phyloP scores from a whole-genome alignment of 2,888 invertebrate species.

The Rhagonycha fulva region DNA sequence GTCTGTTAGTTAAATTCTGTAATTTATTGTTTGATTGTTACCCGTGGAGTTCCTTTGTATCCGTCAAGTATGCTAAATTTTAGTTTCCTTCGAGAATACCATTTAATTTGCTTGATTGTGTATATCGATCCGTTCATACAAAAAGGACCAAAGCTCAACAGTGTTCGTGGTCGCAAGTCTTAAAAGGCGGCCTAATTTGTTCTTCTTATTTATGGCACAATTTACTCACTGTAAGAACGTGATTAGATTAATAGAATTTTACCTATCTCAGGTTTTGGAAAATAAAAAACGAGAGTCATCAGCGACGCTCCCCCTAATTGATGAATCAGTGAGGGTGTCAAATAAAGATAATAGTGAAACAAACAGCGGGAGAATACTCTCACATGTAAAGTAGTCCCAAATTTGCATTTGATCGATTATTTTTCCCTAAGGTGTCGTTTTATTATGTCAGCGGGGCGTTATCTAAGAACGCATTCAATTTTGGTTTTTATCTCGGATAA shows the following conservation, averaged over 20 bases:
- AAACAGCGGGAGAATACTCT: not conserved
- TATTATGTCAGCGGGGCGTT: not conserved
- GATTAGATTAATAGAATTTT: not conserved
- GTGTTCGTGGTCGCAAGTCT: not conserved
- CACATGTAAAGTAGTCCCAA: not conserved
- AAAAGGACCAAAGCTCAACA: not conserved
- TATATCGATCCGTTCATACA: not conserved
- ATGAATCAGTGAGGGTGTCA: not conserved
- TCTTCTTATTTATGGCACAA: not conserved
- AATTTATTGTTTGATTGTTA: constrained; percentile 8
- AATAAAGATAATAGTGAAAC: not conserved
- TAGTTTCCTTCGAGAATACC: not conserved
- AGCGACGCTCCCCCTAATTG: not conserved
- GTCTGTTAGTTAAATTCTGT: constrained; percentile 8
- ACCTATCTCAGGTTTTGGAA: too few species aligned
- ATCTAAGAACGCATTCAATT: not conserved
- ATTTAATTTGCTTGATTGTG: not conserved
- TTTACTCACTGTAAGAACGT: too few species aligned
- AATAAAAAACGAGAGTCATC: not conserved
- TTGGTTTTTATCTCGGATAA: not conserved
- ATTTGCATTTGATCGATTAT: constrained; percentile 10
- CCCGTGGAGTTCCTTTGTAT: not conserved
- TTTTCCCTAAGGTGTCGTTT: not conserved
- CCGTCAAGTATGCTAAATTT: not conserved
- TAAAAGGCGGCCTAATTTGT: not conserved